Base-by-base conservation (phyloP, 1,140 invertebrate genomes). In the Temnothorax curvispinosus region DNA sequence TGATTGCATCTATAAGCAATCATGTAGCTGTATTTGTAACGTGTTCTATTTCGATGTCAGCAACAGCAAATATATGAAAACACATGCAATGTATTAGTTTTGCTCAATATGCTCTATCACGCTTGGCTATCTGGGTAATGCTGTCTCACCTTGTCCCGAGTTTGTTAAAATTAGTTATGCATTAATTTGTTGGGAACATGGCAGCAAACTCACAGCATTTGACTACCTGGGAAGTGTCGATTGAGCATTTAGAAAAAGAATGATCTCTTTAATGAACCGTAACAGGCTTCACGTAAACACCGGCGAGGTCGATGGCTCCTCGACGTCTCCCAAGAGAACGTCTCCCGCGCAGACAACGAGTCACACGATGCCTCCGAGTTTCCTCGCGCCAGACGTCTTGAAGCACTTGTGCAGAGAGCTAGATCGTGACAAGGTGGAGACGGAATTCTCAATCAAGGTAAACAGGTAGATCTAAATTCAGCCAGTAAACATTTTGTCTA, bases 401-500 rank as follows among this genome's bases (percentile, higher is more conserved):
- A 97, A 96, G 92, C 96, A 96, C 71, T 92, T 97, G 15, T 96
- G 96, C 54, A 94, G 97, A 85, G 96, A 97, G 92, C 94, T 97
- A 8, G 96, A 97, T 89, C 95, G 96, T 65, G 96, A 97, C 84
- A 95, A 96, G 27, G 96, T 97, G 54, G 97, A 97, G 90, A 96
- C 95, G 89, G 97, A 97, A 94, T 97, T 97, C 93, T 96, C 97
- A 88, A 87, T 94, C 15, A 97, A 97, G 94, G 97, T 97, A 56
- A 72, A 62, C 5, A 58, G 21, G 3, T 65, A 41, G 65, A 74
- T 84, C 9, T 38, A 54, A 52, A 44, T 27, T 47, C 35, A 15
- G 0, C 3, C 6, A 11, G 11, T 13, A 41, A 27, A 67, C 54
- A 62, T 77, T 4, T 50, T 62, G 5, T 15, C 18, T 54, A 7